Conservation (phyloP, 2,888 invertebrate species). For the Diaperis boleti region DNA sequence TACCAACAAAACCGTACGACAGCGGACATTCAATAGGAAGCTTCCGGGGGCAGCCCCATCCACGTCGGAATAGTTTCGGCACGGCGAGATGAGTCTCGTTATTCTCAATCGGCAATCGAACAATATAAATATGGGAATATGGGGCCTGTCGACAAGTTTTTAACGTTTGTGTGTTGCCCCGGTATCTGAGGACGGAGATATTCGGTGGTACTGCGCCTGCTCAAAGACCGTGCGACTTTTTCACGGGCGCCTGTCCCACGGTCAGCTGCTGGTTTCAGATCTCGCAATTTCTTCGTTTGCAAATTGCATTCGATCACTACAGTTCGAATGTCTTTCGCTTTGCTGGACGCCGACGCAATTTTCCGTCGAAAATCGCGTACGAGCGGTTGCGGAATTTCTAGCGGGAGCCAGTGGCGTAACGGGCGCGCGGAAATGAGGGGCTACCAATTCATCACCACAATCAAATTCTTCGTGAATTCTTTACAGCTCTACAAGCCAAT, state of each 20-base stretch:
- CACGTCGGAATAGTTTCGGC: too few relatives aligned
- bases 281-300: conserved; percentile 40
- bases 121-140: conserved; percentile 22
- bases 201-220: conserved; percentile 60
- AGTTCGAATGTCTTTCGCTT: conserved; percentile 12
- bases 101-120: conserved; percentile 5
- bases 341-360: not conserved
- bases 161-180: conserved; percentile 51
- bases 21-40: too few relatives aligned
- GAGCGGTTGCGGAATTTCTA: too few relatives aligned
- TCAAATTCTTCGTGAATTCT: too few relatives aligned
- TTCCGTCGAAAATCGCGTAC: not conserved
- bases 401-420: too few relatives aligned
- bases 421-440: too few relatives aligned
- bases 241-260: conserved; percentile 73
- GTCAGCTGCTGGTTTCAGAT: conserved; percentile 63
- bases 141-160: conserved; percentile 27
- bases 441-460: too few relatives aligned
- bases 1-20: too few relatives aligned
- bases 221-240: conserved; percentile 77
- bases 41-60: too few relatives aligned
- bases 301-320: conserved; percentile 25
- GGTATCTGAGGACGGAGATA: conserved; percentile 55
- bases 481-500: too few relatives aligned
- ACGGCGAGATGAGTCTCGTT: conserved; percentile 7